Base-by-base conservation (phyloP, 1,140 invertebrate species). In the Cherax quadricarinatus region DNA sequence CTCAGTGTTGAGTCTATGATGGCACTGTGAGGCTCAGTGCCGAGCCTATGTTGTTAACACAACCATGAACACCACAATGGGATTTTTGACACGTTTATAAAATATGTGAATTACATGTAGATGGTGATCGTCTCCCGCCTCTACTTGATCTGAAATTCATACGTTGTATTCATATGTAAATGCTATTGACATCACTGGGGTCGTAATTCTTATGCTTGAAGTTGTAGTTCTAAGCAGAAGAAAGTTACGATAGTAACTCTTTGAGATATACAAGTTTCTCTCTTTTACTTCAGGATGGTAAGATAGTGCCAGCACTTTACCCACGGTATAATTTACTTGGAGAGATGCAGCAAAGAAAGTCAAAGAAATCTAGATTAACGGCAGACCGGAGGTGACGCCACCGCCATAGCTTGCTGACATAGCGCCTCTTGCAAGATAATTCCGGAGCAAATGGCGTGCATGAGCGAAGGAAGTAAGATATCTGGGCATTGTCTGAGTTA, bases 161-260 rank as follows among this genome's bases (percentile, higher is more conserved):
- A 83, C 57, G 81, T 51, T 14, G 88, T 48, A 84, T 89, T 89
- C 88, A 89, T 75, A 89, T 89, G 88, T 81, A 89, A 89, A 89
- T 89, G 81, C 16, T 75, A 89, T 89, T 83, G 88, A 73, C n/a
- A 83, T 83, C 88, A 89, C 53, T 18, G 62, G 62, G 57, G 80
- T 88, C 86, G 80, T 80, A 80, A 88, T 70, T 30, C 51, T 88
- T 83, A 41, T 12, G 51, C 49, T 12, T 0, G 14, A 6, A 30
- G 70, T 75, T 30, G 70, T 75, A 21, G 70, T n/a, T 75, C 4
- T 75, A 0, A 7, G n/a, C 7, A 12, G 18, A 18, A 21, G 62
- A 66, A 66, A 66, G 14, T 66, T 66, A 18, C 62, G 5, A 21
- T 6, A 66, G 18, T 2, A 66, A 5, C 18, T 66, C 62, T 66